phyloP scores from a whole-genome alignment of 2,888 invertebrate genomes.

The Dione juno region DNA sequence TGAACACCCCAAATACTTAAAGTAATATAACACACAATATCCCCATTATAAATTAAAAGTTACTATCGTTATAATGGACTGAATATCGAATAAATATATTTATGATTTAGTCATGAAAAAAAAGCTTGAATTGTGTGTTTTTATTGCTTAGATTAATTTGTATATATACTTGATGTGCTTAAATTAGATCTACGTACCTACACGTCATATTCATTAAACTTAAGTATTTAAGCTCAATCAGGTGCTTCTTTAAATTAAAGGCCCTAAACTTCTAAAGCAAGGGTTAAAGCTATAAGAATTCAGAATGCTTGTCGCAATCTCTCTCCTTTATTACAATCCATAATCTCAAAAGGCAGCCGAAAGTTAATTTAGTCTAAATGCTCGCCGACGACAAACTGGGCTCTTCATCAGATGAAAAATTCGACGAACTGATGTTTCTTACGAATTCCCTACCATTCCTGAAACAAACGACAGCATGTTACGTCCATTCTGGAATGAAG shows the following conservation, averaged over 20 bases:
- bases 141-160: too few species aligned
- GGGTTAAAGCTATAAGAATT: slow-evolving; percentile 42
- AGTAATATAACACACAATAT: background rate
- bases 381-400: slow-evolving; percentile 52
- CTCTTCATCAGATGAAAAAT: slow-evolving; percentile 68
- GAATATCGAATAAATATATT: too few species aligned
- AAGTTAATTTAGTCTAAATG: slow-evolving; percentile 68
- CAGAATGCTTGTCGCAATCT: slow-evolving; percentile 43
- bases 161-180: too few species aligned
- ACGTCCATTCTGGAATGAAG: slow-evolving; percentile 44
- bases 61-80: too few species aligned
- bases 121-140: too few species aligned
- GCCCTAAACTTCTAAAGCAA: slow-evolving; percentile 28
- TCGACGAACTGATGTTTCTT: slow-evolving; percentile 46
- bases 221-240: slow-evolving; percentile 11
- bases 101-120: too few species aligned
- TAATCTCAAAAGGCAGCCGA: slow-evolving; percentile 48
- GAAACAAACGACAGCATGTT: slow-evolving; percentile 44
- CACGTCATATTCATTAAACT: background rate
- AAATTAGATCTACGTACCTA: too few species aligned
- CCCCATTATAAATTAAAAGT: background rate
- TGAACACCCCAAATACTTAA: background rate
- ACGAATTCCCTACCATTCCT: slow-evolving; percentile 41
- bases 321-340: slow-evolving; percentile 44
- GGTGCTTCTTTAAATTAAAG: slow-evolving; percentile 40